Evolutionary conservation across 1,140 invertebrate genomes (phyloP).

Genomic region (Tribolium madens): DNA sequence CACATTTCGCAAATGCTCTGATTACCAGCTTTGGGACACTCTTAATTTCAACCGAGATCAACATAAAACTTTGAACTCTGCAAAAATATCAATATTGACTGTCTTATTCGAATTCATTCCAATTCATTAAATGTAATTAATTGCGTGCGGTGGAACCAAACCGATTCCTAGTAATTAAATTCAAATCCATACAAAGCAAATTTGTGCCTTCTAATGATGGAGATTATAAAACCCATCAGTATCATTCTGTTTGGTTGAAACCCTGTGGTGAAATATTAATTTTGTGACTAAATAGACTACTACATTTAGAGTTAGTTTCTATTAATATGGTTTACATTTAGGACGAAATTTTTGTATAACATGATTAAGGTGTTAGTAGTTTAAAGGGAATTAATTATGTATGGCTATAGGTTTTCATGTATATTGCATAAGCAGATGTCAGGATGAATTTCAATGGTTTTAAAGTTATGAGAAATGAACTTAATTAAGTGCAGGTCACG

Average conservation of each 20-base stretch:
- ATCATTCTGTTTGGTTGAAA: conserved; percentile 8
- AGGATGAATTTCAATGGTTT: conserved; percentile 30
- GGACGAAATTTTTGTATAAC: background rate
- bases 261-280: conserved; percentile 19
- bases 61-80: too few species aligned
- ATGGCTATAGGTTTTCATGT: conserved; percentile 2
- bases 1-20: conserved; percentile 6
- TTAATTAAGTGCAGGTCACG: conserved; percentile 37
- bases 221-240: conserved; percentile 32
- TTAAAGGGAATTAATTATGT: conserved; percentile 17
- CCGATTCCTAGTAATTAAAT: conserved; percentile 4
- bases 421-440: conserved; percentile 42
- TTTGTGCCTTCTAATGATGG: background rate
- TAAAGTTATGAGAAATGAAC: conserved; percentile 14
- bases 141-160: background rate
- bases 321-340: conserved; percentile 12
- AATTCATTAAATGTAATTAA: too few species aligned
- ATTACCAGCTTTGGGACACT: conserved; percentile 5
- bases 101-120: background rate
- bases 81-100: conserved; percentile 7
- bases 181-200: conserved; percentile 19
- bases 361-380: background rate
- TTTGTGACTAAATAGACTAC: conserved; percentile 19
- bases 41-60: background rate
- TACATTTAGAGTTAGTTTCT: conserved; percentile 7